Evolutionary conservation across 2,797 vertebrate genomes (phyloP).

Genomic region (Moxostoma hubbsi): DNA sequence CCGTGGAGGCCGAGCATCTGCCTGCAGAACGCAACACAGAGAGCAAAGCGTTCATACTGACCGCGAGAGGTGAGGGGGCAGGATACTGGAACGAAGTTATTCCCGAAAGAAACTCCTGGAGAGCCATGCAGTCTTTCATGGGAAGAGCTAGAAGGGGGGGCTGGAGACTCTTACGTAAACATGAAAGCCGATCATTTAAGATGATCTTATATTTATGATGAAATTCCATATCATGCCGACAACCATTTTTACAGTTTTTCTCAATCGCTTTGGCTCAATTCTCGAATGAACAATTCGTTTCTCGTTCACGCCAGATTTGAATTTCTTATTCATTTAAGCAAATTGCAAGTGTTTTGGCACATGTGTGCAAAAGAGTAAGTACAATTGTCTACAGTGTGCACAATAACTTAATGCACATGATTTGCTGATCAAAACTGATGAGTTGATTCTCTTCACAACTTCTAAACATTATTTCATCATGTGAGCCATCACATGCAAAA

Average conservation of each 20-base stretch:
- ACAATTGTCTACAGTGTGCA: no score
- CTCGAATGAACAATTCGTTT: no score
- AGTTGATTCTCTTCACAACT: no score
- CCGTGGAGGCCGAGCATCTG: slow-evolving; percentile 98
- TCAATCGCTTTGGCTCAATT: no score
- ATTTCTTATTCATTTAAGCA: no score
- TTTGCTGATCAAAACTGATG: no score
- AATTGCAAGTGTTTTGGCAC: no score
- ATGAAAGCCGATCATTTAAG: background rate
- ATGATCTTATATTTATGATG: background rate
- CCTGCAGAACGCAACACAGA: slow-evolving; percentile 86
- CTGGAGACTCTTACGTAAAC: slow-evolving; percentile 7
- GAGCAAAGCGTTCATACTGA: slow-evolving; percentile 51
- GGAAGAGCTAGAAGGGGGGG: slow-evolving; percentile 13
- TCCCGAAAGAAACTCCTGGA: background rate
- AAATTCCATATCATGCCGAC: background rate
- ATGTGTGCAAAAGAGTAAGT: no score
- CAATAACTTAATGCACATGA: no score
- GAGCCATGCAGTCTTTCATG: slow-evolving; percentile 18
- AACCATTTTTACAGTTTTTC: background rate
- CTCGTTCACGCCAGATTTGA: no score
- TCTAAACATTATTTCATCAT: no score
- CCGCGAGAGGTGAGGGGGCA: background rate
- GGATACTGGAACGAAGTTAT: background rate
- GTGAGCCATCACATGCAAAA: no score